phyloP scores from a whole-genome alignment of 1,140 invertebrate species.

The Manduca sexta region DNA sequence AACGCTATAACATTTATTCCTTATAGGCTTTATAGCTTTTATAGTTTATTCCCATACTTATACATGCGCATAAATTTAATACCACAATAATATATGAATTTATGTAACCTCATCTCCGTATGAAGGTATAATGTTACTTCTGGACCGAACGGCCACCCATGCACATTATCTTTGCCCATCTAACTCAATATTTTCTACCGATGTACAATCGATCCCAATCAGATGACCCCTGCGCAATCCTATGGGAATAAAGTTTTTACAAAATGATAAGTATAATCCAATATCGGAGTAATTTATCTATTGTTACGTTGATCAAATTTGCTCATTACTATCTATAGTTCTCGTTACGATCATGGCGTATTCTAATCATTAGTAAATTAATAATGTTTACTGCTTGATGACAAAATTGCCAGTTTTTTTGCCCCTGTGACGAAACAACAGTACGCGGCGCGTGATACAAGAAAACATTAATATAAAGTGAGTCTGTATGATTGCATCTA shows the following conservation, averaged over 20 bases:
- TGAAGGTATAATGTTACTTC: slow-evolving; percentile 9
- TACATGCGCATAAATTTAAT: slow-evolving; percentile 3
- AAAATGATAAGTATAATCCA: slow-evolving; percentile 2
- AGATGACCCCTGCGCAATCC: slow-evolving; percentile 32
- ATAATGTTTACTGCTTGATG: too few species aligned
- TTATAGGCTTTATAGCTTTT: too few species aligned
- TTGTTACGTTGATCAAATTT: too few species aligned
- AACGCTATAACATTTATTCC: too few species aligned
- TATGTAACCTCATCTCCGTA: background rate
- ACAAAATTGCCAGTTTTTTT: too few species aligned
- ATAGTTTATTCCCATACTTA: too few species aligned
- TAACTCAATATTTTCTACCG: slow-evolving; percentile 57
- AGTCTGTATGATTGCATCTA: slow-evolving; percentile 20
- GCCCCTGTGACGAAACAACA: background rate
- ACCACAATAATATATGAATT: slow-evolving; percentile 4
- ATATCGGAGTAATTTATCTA: too few species aligned
- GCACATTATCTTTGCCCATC: slow-evolving; percentile 48
- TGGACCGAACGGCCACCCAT: slow-evolving; percentile 11
- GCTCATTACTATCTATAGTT: too few species aligned
- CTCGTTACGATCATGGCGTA: too few species aligned
- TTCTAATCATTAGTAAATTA: too few species aligned
- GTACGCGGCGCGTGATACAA: slow-evolving; percentile 1
- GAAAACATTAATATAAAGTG: slow-evolving; percentile 14
- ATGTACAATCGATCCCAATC: slow-evolving; percentile 50
- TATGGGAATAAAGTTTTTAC: slow-evolving; percentile 22